Evolutionary conservation across 2,888 invertebrate species (phyloP).

Genomic region (Hypomecis atomaria): DNA sequence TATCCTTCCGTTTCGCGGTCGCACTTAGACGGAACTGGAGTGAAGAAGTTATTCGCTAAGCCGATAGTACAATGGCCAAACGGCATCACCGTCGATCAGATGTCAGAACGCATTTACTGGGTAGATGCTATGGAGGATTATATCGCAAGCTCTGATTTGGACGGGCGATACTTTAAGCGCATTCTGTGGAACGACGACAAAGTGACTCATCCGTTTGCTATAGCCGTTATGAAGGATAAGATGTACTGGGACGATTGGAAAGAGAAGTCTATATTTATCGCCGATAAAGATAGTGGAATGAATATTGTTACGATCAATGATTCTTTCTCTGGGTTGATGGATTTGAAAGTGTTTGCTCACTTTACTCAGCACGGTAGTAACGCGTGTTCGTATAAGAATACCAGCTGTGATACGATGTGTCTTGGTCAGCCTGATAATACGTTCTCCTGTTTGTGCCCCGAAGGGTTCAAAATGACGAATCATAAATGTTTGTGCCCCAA

Average conservation of each 20-base stretch:
- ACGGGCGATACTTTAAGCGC: constrained; percentile 88
- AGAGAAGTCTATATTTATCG: constrained; percentile 90
- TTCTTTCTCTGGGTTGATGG: constrained; percentile 90
- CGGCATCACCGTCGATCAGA: constrained; percentile 93
- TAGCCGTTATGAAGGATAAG: constrained; percentile 92
- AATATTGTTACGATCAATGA: constrained; percentile 85
- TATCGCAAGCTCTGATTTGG: constrained; percentile 90
- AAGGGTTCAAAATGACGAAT: constrained; percentile 85
- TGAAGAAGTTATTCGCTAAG: constrained; percentile 86
- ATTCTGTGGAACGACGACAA: constrained; percentile 87
- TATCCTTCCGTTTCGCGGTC: constrained; percentile 92
- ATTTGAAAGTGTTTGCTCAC: constrained; percentile 91
- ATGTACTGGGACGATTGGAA: constrained; percentile 97
- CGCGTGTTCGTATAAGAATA: constrained; percentile 86
- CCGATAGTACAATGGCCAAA: constrained; percentile 93
- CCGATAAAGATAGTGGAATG: constrained; percentile 90
- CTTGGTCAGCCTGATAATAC: constrained; percentile 88
- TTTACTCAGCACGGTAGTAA: constrained; percentile 90
- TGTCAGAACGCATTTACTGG: constrained; percentile 93
- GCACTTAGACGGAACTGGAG: constrained; percentile 90
- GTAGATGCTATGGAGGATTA: constrained; percentile 93
- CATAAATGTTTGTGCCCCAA: constrained; percentile 92
- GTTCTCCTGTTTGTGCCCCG: constrained; percentile 91
- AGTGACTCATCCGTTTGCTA: constrained; percentile 93
- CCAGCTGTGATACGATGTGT: constrained; percentile 90